Percentiles rank a stretch among this genome's conserved stretches.
phyloP scores from a whole-genome alignment of 2,113 vertebrate genomes.

The Gymnarchus niloticus region DNA sequence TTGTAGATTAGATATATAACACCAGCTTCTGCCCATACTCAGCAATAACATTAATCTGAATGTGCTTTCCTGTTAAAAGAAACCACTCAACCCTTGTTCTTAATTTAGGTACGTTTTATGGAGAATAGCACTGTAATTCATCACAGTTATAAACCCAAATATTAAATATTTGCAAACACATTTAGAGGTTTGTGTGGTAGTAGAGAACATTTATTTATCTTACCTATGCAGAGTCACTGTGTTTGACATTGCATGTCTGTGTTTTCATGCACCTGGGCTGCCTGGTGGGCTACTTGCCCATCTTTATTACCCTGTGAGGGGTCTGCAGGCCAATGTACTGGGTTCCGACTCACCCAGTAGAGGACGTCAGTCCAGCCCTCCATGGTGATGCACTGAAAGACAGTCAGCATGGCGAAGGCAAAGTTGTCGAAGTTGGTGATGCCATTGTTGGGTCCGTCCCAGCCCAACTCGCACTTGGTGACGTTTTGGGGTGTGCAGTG shows the following conservation, averaged over 20 bases:
- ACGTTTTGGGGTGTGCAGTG: conserved; percentile 74
- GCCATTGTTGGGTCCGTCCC: conserved; percentile 93
- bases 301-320: neutral
- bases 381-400: conserved; percentile 99
- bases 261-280: neutral
- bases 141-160: neutral
- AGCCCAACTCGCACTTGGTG: conserved; percentile 75
- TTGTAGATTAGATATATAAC: neutral
- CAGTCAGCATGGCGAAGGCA: conserved; percentile 96
- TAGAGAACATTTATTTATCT: neutral
- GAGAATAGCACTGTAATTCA: neutral
- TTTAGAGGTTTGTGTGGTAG: neutral
- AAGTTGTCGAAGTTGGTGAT: conserved; percentile 99
- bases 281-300: too few relatives aligned
- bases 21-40: neutral
- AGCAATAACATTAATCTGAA: neutral
- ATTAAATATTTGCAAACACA: neutral
- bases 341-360: conserved; percentile 87
- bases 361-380: conserved; percentile 97
- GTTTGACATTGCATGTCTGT: neutral
- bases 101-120: neutral
- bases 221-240: neutral
- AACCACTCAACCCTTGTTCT: neutral
- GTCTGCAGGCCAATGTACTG: conserved; percentile 15
- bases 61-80: neutral